These are phyloP conservation scores for Sinocyclocheilus grahami DNA, from an alignment of 2,113 vertebrate species.

Conservation along the genomic window DNA sequence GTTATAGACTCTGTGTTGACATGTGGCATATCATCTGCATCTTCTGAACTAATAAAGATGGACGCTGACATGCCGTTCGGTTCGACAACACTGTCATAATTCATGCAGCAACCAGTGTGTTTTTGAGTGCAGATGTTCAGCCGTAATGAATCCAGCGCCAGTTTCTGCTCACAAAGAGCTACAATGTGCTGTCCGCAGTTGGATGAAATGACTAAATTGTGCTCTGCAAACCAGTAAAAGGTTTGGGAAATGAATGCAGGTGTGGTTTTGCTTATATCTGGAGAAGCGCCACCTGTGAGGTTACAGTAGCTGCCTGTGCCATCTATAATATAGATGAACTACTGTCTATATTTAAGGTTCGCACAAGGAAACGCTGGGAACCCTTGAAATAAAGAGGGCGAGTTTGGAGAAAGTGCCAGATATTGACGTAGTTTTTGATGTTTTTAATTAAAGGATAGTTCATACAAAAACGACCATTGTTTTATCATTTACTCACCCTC, in stretches of 20 bases:
- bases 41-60: conserved; percentile 69
- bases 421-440: background rate
- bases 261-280: conserved; percentile 56
- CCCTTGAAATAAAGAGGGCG: background rate
- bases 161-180: conserved; percentile 65
- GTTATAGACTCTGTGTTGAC: conserved; percentile 51
- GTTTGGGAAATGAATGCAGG: conserved; percentile 58
- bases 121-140: conserved; percentile 77
- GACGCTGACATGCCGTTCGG: conserved; percentile 71
- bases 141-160: conserved; percentile 68
- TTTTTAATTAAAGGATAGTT: background rate
- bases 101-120: conserved; percentile 69
- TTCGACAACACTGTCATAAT: conserved; percentile 74
- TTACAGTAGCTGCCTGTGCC: no score
- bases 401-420: background rate
- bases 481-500: background rate
- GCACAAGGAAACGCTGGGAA: no score
- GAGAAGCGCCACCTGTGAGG: conserved; percentile 55
- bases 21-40: conserved; percentile 45
- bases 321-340: conserved; percentile 9
- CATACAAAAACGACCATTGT: background rate
- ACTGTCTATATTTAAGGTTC: background rate
- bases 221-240: background rate
- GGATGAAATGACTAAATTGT: conserved; percentile 56
- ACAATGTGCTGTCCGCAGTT: conserved; percentile 54